Percentiles rank a stretch among this genome's conserved stretches.
Conservation (phyloP, 1,140 invertebrate species). For the Drosophila tsacasi region DNA sequence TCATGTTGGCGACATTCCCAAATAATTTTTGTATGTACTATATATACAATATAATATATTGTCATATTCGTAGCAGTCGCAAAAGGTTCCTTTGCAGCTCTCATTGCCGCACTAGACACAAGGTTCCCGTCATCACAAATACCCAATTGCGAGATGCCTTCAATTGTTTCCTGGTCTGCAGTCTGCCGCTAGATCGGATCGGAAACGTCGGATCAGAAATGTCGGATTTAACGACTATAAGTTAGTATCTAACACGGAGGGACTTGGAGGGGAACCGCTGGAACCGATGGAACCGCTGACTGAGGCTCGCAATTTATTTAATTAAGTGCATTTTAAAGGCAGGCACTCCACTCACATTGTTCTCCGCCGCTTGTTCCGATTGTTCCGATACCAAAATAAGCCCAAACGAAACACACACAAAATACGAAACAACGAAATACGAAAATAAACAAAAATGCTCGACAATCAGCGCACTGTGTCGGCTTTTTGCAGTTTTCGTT, state of each 20-base stretch:
- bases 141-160: conserved; percentile 3
- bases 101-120: background rate
- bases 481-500: conserved; percentile 18
- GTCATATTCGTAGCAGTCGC: background rate
- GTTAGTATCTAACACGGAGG: background rate
- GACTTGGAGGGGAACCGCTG: too few species aligned
- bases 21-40: background rate
- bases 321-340: conserved; percentile 27
- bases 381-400: conserved; percentile 23
- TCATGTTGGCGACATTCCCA: conserved; percentile 7
- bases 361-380: conserved; percentile 10
- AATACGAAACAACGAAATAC: conserved; percentile 7
- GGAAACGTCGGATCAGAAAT: background rate
- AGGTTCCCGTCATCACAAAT: conserved; percentile 19
- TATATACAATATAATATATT: background rate
- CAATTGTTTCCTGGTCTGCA: conserved; percentile 25
- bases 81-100: background rate
- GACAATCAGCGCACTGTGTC: conserved; percentile 46
- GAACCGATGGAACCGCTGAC: background rate
- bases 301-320: conserved; percentile 25
- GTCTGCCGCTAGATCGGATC: conserved; percentile 6
- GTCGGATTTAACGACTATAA: conserved; percentile 12
- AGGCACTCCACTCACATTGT: conserved; percentile 14
- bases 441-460: conserved; percentile 33
- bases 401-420: conserved; percentile 11